Conservation (phyloP, 2,113 vertebrate genomes). For the Protomyctophum bolini region DNA sequence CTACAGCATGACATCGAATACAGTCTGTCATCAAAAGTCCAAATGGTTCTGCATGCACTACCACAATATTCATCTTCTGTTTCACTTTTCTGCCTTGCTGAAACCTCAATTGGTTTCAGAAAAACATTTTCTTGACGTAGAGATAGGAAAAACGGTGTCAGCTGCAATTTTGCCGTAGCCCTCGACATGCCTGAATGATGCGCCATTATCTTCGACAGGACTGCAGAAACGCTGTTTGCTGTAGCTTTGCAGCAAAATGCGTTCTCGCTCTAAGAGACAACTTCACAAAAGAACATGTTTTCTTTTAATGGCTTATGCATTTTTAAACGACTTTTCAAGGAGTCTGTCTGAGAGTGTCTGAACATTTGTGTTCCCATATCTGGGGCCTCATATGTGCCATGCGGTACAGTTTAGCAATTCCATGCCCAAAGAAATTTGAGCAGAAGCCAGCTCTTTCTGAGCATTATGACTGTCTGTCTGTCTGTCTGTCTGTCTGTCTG, state of each 20-base stretch:
- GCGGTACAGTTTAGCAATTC: conserved; percentile 21
- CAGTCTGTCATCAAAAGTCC: too few species aligned
- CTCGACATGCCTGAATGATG: conserved; percentile 42
- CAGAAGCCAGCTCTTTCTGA: conserved; percentile 2
- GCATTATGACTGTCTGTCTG: neutral
- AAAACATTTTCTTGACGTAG: conserved; percentile 46
- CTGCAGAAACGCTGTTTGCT: conserved; percentile 6
- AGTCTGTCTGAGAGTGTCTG: conserved; percentile 11
- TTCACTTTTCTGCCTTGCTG: conserved; percentile 24
- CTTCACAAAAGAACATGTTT: conserved; percentile 48
- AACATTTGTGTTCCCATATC: conserved; percentile 19
- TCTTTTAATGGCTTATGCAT: conserved; percentile 63
- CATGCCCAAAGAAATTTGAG: neutral
- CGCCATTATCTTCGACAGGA: conserved; percentile 39
- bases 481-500: neutral
- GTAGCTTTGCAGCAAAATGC: conserved; percentile 30
- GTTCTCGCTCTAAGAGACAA: conserved; percentile 15
- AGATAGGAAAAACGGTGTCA: conserved; percentile 52
- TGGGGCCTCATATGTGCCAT: conserved; percentile 27
- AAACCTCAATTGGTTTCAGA: conserved; percentile 19
- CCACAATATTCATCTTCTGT: conserved; percentile 20
- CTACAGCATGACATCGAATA: neutral
- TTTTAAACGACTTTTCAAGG: conserved; percentile 47
- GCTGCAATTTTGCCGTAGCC: conserved; percentile 53
- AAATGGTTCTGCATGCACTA: too few species aligned